phyloP scores from a whole-genome alignment of 2,797 vertebrate species.

The Malurus leucopterus region DNA sequence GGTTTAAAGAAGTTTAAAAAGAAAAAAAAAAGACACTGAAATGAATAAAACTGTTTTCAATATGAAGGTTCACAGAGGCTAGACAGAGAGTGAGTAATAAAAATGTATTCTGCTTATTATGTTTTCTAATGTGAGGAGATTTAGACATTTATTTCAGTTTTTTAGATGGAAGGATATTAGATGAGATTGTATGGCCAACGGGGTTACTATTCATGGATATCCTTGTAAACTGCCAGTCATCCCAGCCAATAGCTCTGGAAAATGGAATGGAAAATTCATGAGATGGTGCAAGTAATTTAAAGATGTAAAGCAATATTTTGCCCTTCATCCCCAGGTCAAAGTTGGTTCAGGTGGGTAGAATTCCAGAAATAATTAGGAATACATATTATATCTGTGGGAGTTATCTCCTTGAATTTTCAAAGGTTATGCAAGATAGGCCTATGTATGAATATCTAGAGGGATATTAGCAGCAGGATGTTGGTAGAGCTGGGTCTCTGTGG shows the following conservation, averaged over 20 bases:
- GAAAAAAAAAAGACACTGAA: background rate
- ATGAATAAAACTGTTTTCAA: background rate
- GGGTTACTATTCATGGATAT: constrained; percentile 17
- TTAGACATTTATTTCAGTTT: background rate
- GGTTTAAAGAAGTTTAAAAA: background rate
- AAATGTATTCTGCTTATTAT: background rate
- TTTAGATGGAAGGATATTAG: background rate
- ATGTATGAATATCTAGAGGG: background rate
- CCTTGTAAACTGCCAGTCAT: constrained; percentile 4
- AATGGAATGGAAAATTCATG: background rate
- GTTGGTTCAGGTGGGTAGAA: background rate
- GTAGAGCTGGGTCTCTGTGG: background rate
- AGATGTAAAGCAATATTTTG: background rate
- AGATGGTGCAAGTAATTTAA: background rate
- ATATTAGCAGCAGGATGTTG: background rate
- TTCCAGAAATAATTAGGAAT: background rate
- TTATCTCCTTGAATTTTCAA: background rate
- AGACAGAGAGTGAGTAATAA: background rate
- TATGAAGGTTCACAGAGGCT: background rate
- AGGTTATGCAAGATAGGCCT: background rate
- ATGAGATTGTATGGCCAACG: background rate
- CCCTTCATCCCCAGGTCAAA: background rate
- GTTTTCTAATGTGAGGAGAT: background rate
- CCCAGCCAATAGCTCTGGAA: background rate
- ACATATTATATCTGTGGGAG: background rate